These are phyloP conservation scores for Protomyctophum bolini DNA, from an alignment of 2,113 vertebrate species.

Conservation along the genomic window DNA sequence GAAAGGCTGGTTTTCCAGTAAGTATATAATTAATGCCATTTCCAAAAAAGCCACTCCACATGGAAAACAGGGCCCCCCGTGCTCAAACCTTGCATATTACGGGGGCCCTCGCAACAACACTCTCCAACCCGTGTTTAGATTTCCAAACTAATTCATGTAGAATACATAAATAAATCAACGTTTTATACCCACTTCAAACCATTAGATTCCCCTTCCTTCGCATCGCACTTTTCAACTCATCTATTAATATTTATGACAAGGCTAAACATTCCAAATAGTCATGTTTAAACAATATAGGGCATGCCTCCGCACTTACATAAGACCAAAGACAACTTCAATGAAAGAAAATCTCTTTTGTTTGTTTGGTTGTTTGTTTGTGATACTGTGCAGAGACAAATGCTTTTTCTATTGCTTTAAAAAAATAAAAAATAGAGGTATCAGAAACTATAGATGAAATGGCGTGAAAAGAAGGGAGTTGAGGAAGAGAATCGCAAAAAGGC, in stretches of 20 bases:
- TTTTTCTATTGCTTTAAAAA: slow-evolving; percentile 21
- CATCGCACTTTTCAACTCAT: slow-evolving; percentile 76
- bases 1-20: slow-evolving; percentile 71
- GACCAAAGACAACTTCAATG: slow-evolving; percentile 64
- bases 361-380: slow-evolving; percentile 64
- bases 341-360: slow-evolving; percentile 55
- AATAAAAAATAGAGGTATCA: too few relatives aligned
- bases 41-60: slow-evolving; percentile 83
- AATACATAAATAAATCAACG: slow-evolving; percentile 86
- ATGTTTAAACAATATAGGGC: slow-evolving; percentile 78
- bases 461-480: too few relatives aligned
- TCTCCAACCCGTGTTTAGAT: slow-evolving; percentile 80
- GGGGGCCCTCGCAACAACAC: slow-evolving; percentile 70
- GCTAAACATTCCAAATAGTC: slow-evolving; percentile 81
- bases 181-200: slow-evolving; percentile 80
- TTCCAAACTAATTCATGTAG: slow-evolving; percentile 83
- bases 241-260: slow-evolving; percentile 86
- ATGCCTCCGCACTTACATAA: slow-evolving; percentile 65
- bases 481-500: too few relatives aligned
- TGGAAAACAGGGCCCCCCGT: slow-evolving; percentile 75
- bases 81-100: slow-evolving; percentile 75
- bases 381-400: slow-evolving; percentile 56
- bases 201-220: slow-evolving; percentile 73
- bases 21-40: slow-evolving; percentile 85
- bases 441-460: too few relatives aligned